Base-by-base conservation (phyloP, 2,888 invertebrate genomes). In the Leucophora obtusa region DNA sequence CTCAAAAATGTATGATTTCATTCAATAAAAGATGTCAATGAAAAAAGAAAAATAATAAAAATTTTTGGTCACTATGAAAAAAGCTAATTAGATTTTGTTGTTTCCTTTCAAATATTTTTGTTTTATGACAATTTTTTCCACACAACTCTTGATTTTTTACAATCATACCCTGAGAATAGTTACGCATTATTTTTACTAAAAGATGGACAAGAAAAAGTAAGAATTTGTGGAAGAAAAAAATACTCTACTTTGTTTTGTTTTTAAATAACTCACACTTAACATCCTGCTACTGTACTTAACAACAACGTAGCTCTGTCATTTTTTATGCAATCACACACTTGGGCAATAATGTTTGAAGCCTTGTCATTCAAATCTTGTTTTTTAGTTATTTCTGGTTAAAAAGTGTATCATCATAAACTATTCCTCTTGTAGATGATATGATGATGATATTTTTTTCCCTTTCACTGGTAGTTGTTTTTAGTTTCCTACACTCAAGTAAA, bases 361-460 rank as follows among this genome's bases (percentile, higher is more conserved):
- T 63, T 80, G 71, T 56, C 10, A 2, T 43, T n/a, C 9, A 18
- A 18, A 21, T 60, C 21, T 2, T 15, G 9, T 63, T 58, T 56
- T 62, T 68, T 43, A 24, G 8, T 54, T 28, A 2, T 28, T 47
- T 6, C n/a, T 59, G 69, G 17, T 28, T 17, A 74, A 65, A 59
- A 58, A 78, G 43, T 66, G 75, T 71, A 75, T 66, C 68, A 72
- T 62, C 66, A 71, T 66, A 66, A 68, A 71, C 68, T 71, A 71
- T 43, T 59, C 35, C 17, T 56, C 65, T 66, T 70, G 66, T 63
- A 7, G 28, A 24, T 62, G 28, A 9, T n/a, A 65, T 18, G 58
- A 21, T 28, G 51, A 17, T 10, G 15, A 56, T n/a, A n/a, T 35
- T 9, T 53, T 28, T 38, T 24, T 10, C 2, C 47, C 58, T 65